Conservation (phyloP, 64 coral and sea anemone genomes). For the Acropora tenuis region DNA sequence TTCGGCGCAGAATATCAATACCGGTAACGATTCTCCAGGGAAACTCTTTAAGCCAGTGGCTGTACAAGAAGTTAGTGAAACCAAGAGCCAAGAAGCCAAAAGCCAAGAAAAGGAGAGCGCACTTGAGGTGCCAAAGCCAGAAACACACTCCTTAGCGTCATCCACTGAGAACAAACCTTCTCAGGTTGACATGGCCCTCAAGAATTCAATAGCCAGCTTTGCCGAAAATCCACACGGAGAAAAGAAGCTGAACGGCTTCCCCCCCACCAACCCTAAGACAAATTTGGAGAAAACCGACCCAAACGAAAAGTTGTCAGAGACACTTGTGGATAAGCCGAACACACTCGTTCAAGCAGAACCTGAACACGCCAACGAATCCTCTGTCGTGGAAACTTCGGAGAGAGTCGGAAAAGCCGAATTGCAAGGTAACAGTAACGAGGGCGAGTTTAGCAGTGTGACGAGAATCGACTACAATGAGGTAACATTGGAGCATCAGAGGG, state of each 20-base stretch:
- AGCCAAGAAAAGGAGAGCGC: background rate
- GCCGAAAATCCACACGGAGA: background rate
- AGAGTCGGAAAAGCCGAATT: background rate
- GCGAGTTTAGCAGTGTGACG: slow-evolving; percentile 24
- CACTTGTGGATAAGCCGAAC: background rate
- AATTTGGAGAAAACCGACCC: background rate
- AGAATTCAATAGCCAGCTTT: background rate
- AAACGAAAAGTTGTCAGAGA: background rate
- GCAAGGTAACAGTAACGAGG: background rate
- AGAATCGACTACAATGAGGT: slow-evolving; percentile 10
- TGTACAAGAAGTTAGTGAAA: background rate
- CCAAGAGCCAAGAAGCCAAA: background rate
- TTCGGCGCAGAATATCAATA: background rate
- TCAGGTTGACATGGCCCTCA: background rate
- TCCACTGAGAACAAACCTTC: background rate
- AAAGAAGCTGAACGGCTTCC: background rate
- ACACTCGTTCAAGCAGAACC: background rate
- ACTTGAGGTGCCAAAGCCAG: background rate
- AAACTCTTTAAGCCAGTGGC: background rate
- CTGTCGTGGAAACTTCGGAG: background rate
- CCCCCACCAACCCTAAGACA: background rate
- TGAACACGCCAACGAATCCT: background rate
- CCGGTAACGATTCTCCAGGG: background rate
- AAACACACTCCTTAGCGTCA: background rate
- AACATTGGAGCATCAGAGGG: background rate